Percentiles rank a stretch among this genome's conserved stretches.
phyloP scores from a whole-genome alignment of 1,140 invertebrate species.

The Camponotus vicinus region DNA sequence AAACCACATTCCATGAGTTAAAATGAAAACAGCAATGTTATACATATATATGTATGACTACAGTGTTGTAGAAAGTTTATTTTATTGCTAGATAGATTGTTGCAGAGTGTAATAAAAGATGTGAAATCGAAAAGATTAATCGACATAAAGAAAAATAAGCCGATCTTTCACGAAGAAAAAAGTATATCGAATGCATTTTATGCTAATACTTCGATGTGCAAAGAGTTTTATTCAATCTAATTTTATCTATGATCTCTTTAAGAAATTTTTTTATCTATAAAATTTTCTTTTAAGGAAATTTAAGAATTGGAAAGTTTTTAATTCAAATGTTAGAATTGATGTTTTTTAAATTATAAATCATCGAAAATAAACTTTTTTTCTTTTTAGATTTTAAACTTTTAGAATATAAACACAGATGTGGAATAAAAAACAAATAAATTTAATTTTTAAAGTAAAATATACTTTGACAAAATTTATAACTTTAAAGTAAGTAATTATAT shows the following conservation, averaged over 20 bases:
- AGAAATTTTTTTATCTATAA: too few relatives aligned
- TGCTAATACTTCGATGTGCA: slow-evolving; percentile 20
- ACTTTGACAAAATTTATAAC: too few relatives aligned
- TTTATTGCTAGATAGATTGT: slow-evolving; percentile 22
- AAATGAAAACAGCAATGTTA: slow-evolving; percentile 32
- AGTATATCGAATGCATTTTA: not conserved
- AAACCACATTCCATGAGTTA: slow-evolving; percentile 33
- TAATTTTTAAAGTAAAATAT: not conserved
- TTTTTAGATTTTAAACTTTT: too few relatives aligned
- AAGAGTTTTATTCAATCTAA: not conserved
- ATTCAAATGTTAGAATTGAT: too few relatives aligned
- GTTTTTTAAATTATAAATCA: not conserved
- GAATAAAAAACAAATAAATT: too few relatives aligned
- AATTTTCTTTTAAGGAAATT: not conserved
- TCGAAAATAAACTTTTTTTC: too few relatives aligned
- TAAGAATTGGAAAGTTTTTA: not conserved
- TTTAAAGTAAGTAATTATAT: too few relatives aligned
- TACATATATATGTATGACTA: not conserved
- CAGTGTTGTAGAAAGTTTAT: slow-evolving; percentile 26
- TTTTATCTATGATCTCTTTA: not conserved
- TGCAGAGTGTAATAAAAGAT: slow-evolving; percentile 23
- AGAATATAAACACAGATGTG: too few relatives aligned
- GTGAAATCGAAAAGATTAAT: slow-evolving; percentile 27
- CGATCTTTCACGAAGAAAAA: slow-evolving; percentile 41
- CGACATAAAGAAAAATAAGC: slow-evolving; percentile 29